phyloP scores from a whole-genome alignment of 2,797 vertebrate genomes.

The Myotis findleyi region DNA sequence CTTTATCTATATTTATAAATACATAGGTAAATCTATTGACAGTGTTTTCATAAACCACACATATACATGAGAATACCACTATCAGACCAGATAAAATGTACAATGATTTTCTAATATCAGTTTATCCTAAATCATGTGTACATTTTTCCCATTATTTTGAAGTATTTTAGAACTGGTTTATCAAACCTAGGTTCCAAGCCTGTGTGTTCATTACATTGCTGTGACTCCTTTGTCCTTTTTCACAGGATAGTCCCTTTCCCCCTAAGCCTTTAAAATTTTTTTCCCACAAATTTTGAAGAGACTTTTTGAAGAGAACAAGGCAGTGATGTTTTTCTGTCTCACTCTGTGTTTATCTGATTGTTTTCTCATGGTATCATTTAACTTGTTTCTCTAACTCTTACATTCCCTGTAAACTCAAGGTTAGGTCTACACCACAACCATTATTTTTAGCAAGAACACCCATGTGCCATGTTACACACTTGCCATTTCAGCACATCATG shows the following conservation, averaged over 20 bases:
- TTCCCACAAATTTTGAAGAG: not conserved
- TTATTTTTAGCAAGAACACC: not conserved
- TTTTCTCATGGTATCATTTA: not conserved
- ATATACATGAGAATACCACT: fast-evolving
- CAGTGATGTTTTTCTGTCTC: not conserved
- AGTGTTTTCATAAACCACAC: not conserved
- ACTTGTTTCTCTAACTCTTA: too few relatives aligned
- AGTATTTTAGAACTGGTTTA: not conserved
- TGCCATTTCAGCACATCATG: not conserved
- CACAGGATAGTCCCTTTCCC: not conserved
- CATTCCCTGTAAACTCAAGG: not conserved
- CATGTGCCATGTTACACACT: not conserved
- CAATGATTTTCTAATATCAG: not conserved
- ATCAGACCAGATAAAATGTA: too few relatives aligned
- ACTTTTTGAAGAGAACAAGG: not conserved
- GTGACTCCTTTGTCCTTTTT: fast-evolving
- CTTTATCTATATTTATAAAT: not conserved
- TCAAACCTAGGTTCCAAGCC: too few relatives aligned
- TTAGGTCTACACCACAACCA: not conserved
- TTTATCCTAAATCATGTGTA: not conserved
- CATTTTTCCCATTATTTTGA: not conserved
- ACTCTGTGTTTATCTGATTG: too few relatives aligned
- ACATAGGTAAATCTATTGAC: too few relatives aligned
- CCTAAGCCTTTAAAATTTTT: not conserved
- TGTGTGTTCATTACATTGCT: fast-evolving